Percentiles rank a stretch among this genome's conserved stretches.
phyloP scores from a whole-genome alignment of 2,113 vertebrate genomes.

The Panthera uncia region DNA sequence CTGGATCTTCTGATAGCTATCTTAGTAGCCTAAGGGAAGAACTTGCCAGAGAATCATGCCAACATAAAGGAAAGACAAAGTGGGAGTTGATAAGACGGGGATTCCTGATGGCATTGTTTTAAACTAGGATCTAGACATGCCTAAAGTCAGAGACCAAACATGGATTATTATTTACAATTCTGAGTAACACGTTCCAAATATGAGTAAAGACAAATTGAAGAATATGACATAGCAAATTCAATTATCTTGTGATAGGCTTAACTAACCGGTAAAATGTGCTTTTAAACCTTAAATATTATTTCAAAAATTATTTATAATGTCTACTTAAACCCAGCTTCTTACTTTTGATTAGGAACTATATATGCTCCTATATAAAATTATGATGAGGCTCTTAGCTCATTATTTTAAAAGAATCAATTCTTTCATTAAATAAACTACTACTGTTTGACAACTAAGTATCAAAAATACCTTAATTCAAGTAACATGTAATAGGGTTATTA shows the following conservation, averaged over 20 bases:
- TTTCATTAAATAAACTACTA: neutral
- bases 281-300: neutral
- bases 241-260: neutral
- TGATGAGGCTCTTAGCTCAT: neutral
- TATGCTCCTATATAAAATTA: neutral
- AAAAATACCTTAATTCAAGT: conserved; percentile 1
- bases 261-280: neutral
- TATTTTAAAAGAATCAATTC: neutral
- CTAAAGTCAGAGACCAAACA: neutral
- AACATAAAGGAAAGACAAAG: neutral
- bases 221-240: neutral
- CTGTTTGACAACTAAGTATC: neutral
- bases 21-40: neutral
- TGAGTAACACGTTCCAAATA: neutral
- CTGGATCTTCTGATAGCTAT: neutral
- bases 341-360: neutral
- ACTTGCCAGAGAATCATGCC: neutral
- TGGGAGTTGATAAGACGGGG: neutral
- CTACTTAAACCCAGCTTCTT: neutral
- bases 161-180: neutral
- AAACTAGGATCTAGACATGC: neutral
- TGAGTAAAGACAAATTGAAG: neutral
- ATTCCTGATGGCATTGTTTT: neutral
- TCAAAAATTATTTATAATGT: neutral
- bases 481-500: neutral